phyloP scores from a whole-genome alignment of 2,797 vertebrate species.

The Girardinus metallicus region DNA sequence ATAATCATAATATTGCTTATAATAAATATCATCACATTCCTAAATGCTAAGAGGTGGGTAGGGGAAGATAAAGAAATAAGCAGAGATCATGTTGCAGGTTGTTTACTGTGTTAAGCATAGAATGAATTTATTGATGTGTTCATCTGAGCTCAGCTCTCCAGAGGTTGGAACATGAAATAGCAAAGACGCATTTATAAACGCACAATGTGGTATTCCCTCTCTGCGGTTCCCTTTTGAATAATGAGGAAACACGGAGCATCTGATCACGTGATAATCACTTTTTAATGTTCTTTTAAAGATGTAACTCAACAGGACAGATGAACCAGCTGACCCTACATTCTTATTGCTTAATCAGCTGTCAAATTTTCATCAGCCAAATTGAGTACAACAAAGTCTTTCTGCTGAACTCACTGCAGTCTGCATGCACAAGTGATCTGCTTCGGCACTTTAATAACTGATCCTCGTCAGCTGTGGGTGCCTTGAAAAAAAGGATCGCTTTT shows the following conservation, averaged over 20 bases:
- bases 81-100: background rate
- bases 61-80: background rate
- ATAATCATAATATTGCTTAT: background rate
- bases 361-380: conserved; percentile 44
- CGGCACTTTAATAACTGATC: conserved; percentile 45
- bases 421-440: conserved; percentile 39
- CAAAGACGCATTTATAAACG: conserved; percentile 6
- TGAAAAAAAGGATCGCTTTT: conserved; percentile 38
- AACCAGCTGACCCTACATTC: conserved; percentile 38
- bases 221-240: conserved; percentile 10
- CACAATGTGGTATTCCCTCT: conserved; percentile 1
- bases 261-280: conserved; percentile 6
- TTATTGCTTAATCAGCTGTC: conserved; percentile 45
- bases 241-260: conserved; percentile 10
- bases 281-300: conserved; percentile 43
- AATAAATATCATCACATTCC: background rate
- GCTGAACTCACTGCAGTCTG: background rate
- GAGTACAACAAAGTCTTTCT: conserved; percentile 44
- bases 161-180: conserved; percentile 1
- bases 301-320: conserved; percentile 32
- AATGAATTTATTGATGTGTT: background rate
- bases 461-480: conserved; percentile 42
- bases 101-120: background rate
- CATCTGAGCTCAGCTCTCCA: conserved; percentile 9
- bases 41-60: background rate